A percentile compares a stretch with the other conserved stretches of the same genome.
Evolutionary conservation across 2,797 vertebrate genomes (phyloP).

Genomic region (Propithecus perrieri): DNA sequence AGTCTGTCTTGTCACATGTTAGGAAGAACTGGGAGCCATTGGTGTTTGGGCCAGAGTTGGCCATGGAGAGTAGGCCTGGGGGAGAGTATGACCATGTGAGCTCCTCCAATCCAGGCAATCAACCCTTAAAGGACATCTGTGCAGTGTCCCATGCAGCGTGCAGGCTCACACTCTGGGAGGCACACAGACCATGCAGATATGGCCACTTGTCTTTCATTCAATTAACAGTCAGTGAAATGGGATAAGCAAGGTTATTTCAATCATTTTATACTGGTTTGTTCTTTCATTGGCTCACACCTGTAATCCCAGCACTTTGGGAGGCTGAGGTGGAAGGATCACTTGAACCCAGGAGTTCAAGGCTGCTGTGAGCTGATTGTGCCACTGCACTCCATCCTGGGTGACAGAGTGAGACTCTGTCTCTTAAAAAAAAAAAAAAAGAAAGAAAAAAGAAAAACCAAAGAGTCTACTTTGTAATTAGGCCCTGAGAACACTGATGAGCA

Average conservation of each 20-base stretch:
- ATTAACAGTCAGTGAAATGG: neutral
- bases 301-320: neutral
- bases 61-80: conserved; percentile 94
- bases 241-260: neutral
- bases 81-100: rapidly evolving
- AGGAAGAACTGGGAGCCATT: conserved; percentile 98
- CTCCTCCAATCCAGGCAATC: neutral
- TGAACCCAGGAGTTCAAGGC: neutral
- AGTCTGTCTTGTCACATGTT: conserved; percentile 95
- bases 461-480: neutral
- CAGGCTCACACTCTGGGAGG: neutral
- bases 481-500: neutral
- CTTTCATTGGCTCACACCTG: neutral
- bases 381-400: neutral
- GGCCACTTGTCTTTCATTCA: neutral
- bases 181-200: rapidly evolving
- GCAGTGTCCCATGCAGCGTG: no score
- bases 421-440: neutral
- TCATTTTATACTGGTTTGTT: neutral
- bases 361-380: neutral
- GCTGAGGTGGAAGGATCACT: neutral
- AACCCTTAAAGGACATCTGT: rapidly evolving
- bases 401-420: neutral
- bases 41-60: conserved; percentile 94
- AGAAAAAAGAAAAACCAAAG: neutral